phyloP scores from a whole-genome alignment of 2,113 vertebrate species.

The Physeter macrocephalus region DNA sequence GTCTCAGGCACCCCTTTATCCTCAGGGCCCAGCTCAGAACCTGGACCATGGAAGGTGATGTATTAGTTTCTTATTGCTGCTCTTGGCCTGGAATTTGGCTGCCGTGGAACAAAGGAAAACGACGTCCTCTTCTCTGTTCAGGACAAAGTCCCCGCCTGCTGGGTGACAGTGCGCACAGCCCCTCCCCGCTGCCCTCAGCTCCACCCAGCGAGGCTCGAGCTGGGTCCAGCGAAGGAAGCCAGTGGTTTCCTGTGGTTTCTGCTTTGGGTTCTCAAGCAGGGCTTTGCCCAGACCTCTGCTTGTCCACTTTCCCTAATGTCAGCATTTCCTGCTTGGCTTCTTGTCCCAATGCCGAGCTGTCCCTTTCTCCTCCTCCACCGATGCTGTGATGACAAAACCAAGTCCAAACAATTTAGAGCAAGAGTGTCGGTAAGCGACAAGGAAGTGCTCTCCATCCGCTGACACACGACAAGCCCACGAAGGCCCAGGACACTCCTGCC shows the following conservation, averaged over 20 bases:
- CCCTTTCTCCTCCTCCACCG: not conserved
- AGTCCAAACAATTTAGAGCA: not conserved
- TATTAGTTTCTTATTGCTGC: too few relatives aligned
- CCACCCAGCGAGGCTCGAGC: not conserved
- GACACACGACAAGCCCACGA: fast-evolving
- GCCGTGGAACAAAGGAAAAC: not conserved
- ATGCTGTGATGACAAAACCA: not conserved
- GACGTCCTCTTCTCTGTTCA: not conserved
- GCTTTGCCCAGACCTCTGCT: not conserved
- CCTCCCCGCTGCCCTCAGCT: fast-evolving
- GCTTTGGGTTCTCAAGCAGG: too few relatives aligned
- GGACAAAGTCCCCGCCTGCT: not conserved
- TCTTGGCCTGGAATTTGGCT: slow-evolving; percentile 34
- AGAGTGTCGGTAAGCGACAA: fast-evolving
- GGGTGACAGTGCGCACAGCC: not conserved
- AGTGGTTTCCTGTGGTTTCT: too few relatives aligned
- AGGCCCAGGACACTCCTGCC: not conserved
- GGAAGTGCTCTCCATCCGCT: too few relatives aligned
- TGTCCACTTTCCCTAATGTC: not conserved
- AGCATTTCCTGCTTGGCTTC: not conserved
- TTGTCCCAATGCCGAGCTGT: not conserved
- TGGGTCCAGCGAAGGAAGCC: not conserved
- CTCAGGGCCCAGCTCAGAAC: too few relatives aligned
- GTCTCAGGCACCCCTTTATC: too few relatives aligned
- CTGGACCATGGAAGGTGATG: too few relatives aligned